These are phyloP conservation scores for Grus americana DNA, from an alignment of 2,113 vertebrate species.

Conservation along the genomic window DNA sequence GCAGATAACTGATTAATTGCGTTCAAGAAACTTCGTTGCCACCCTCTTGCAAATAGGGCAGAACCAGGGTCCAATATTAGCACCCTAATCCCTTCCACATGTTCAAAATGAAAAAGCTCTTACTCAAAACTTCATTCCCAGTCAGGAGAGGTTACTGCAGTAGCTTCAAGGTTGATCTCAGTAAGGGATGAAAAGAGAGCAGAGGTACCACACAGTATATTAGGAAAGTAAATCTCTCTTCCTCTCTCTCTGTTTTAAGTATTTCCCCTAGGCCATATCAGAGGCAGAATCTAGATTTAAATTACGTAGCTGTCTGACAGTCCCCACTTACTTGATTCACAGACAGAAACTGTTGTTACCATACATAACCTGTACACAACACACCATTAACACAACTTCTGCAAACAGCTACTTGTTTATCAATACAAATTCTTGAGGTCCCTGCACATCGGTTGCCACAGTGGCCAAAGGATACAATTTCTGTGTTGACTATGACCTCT, in stretches of 20 bases:
- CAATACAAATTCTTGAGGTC: not conserved
- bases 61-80: not conserved
- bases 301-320: not conserved
- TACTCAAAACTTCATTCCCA: not conserved
- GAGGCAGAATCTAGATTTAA: not conserved
- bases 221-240: not conserved
- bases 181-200: not conserved
- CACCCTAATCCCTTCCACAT: not conserved
- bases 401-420: not conserved
- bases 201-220: not conserved
- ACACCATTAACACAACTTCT: not conserved
- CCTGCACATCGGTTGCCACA: not conserved
- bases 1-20: not conserved
- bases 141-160: not conserved
- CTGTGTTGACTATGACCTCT: constrained; percentile 97
- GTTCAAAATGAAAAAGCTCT: not conserved
- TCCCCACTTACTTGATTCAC: not conserved
- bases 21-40: not conserved
- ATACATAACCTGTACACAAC: not conserved
- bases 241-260: not conserved
- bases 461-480: constrained; percentile 91
- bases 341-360: not conserved
- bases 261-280: not conserved
- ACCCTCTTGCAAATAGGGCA: not conserved
- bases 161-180: not conserved